These are phyloP conservation scores for Polypedilum vanderplanki DNA, from an alignment of 1,140 invertebrate species.

Conservation along the genomic window DNA sequence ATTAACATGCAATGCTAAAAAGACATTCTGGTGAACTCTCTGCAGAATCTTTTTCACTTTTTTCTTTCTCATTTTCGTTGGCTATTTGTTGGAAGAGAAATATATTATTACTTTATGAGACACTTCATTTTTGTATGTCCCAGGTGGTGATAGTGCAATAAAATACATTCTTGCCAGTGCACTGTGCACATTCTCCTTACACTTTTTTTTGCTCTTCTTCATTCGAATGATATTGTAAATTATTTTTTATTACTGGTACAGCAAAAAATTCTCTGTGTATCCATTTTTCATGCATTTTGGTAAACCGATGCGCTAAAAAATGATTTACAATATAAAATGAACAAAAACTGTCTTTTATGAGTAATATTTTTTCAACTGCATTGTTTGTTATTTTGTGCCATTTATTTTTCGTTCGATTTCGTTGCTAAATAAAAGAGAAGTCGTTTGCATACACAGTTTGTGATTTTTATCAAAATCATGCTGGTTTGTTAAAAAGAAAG, in stretches of 20 bases:
- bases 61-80: not conserved
- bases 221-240: no score
- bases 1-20: not conserved
- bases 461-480: not conserved
- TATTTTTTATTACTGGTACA: no score
- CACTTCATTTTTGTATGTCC: not conserved
- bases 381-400: not conserved
- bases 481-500: not conserved
- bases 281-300: no score
- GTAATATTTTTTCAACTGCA: not conserved
- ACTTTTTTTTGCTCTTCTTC: no score
- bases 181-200: no score
- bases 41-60: not conserved
- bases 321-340: no score
- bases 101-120: slow-evolving; percentile 21
- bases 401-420: not conserved
- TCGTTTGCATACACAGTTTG: not conserved
- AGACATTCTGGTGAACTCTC: not conserved
- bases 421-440: not conserved
- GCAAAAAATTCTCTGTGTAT: no score
- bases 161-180: not conserved
- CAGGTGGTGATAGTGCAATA: not conserved
- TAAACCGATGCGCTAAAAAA: no score
- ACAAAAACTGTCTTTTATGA: no score
- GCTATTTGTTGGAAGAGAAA: not conserved